These are phyloP conservation scores for Cydia amplana DNA, from an alignment of 1,140 invertebrate species.

Conservation along the genomic window DNA sequence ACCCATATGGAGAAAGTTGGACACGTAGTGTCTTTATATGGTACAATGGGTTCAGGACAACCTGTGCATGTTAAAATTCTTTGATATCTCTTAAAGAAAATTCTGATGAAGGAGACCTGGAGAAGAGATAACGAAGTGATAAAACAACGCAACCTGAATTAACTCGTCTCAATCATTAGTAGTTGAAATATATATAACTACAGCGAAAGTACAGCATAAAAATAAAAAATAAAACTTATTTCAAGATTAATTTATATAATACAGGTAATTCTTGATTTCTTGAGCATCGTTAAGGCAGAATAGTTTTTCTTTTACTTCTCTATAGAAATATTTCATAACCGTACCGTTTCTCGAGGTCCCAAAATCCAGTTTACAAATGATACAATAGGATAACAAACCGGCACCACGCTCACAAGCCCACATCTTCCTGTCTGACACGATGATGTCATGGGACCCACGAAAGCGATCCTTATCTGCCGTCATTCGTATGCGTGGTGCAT, in stretches of 20 bases:
- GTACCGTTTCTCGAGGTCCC: neutral
- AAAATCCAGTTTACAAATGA: neutral
- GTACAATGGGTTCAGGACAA: neutral
- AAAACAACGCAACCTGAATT: too few species aligned
- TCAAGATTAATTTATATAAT: too few species aligned
- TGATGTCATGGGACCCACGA: conserved; percentile 29
- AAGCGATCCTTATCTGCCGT: conserved; percentile 1
- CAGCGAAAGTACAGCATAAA: too few species aligned
- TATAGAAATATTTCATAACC: too few species aligned
- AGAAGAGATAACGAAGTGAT: too few species aligned
- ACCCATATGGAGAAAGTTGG: neutral
- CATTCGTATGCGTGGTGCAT: conserved; percentile 15
- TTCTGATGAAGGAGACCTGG: too few species aligned
- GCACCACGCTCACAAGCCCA: neutral
- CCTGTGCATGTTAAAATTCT: neutral
- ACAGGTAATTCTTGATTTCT: too few species aligned
- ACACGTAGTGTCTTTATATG: neutral
- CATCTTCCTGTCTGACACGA: conserved; percentile 18
- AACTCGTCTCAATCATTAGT: too few species aligned
- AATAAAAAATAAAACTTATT: too few species aligned
- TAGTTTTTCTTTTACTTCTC: too few species aligned
- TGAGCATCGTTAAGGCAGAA: too few species aligned
- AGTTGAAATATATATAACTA: too few species aligned
- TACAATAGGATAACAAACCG: neutral
- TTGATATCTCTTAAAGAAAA: neutral